Evolutionary conservation across 2,888 invertebrate species (phyloP), one percentile per base, ranked within the genome.

Genomic region (Acanthopleura granulata): DNA sequence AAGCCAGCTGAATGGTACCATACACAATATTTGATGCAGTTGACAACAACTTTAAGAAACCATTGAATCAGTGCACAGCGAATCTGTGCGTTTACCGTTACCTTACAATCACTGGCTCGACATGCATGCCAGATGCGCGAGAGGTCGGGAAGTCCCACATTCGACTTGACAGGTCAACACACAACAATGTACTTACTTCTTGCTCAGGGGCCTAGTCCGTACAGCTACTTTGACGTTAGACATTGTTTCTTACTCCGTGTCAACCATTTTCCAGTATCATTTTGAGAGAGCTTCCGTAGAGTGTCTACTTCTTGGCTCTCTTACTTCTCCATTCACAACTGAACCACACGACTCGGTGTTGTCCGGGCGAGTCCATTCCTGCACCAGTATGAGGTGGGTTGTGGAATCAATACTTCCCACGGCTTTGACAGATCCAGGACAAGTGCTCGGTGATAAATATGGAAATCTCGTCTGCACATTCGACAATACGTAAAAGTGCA

Each of bases 151-250:
- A 6, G 40, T 40, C 40, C 40, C 40, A 40, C 40, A 40, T 40
- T 40, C 40, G 40, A 40, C 40, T 40, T 40, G 40, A 40, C 40
- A 40, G 3, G 40, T 40, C 40, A 40, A 40, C 40, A 40, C 40
- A 40, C 9, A 40, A 40, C 40, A 6, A 40, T 40, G 40, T 40
- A 75, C 82, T 82, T 79, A 84, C 84, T 79, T 82, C 75, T 77
- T 77, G 74, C 73, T 81, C 40, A 84, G 72, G 29, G 84, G 84
- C 72, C 85, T 78, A 30, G 84, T 83, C 73, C 86, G 77, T 40
- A 86, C 83, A 66, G 86, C 86, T 71, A 86, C 86, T 79, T 82
- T 83, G 75, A 85, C 81, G 78, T 83, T 85, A 66, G 84, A 84
- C 85, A 85, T 85, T 51, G 25, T 78, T 76, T 72, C 25, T n/a